Conservation (phyloP, 2,113 vertebrate species). For the Enhydra lutris region DNA sequence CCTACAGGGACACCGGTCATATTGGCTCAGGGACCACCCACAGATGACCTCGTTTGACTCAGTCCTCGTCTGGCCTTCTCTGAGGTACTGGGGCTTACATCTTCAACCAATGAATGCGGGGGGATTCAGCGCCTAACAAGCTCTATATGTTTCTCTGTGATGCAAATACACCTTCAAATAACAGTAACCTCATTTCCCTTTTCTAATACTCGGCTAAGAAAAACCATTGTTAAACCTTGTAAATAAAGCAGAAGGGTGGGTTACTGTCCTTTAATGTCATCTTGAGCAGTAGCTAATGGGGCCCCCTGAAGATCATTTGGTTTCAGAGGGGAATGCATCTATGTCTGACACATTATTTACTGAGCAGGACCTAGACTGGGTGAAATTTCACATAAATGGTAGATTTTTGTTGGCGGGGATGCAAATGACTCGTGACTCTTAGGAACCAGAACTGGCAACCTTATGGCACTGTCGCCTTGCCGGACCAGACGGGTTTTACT, state of each 20-base stretch:
- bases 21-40: too few relatives aligned
- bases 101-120: background rate
- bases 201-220: background rate
- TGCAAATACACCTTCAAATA: background rate
- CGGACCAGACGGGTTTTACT: fast-evolving
- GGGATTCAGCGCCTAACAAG: too few relatives aligned
- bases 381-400: fast-evolving
- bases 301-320: too few relatives aligned
- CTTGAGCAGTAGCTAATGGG: background rate
- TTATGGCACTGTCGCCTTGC: fast-evolving
- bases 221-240: background rate
- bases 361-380: background rate
- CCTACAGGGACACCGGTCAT: too few relatives aligned
- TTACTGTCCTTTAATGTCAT: fast-evolving
- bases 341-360: background rate
- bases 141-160: background rate
- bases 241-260: background rate
- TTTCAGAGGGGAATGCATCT: background rate
- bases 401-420: too few relatives aligned
- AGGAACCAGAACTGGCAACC: background rate
- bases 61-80: background rate
- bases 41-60: background rate
- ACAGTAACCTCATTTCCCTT: background rate
- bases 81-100: background rate
- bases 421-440: background rate